These are phyloP conservation scores for Rana temporaria DNA, from an alignment of 2,113 vertebrate genomes.

Conservation along the genomic window DNA sequence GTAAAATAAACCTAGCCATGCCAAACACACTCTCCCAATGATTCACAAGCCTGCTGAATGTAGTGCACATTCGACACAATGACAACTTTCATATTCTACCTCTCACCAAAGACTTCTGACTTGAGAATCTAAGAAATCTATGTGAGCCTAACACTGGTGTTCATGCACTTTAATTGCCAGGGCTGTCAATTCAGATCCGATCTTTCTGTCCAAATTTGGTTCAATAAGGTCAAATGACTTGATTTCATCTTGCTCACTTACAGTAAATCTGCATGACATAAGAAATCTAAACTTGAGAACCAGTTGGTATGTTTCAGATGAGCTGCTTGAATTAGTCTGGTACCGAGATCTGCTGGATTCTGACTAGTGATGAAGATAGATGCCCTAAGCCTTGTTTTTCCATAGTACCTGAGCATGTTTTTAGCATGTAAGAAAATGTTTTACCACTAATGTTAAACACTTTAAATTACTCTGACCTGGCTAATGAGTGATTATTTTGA, in stretches of 20 bases:
- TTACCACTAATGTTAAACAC: too few species aligned
- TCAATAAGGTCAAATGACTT: background rate
- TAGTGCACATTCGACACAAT: too few species aligned
- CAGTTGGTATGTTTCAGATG: background rate
- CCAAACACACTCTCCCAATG: too few species aligned
- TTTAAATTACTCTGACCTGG: background rate
- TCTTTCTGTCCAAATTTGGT: background rate
- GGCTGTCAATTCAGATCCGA: background rate
- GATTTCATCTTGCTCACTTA: background rate
- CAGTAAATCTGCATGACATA: background rate
- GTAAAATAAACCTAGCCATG: too few species aligned
- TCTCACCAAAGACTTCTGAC: too few species aligned
- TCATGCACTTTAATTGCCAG: background rate
- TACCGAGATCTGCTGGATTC: background rate
- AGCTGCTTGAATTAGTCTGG: background rate
- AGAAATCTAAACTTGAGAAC: background rate
- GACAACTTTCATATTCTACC: too few species aligned
- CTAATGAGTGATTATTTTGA: background rate
- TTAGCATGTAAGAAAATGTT: background rate
- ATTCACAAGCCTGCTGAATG: too few species aligned
- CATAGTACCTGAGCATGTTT: background rate
- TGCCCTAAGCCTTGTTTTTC: background rate
- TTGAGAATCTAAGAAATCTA: background rate
- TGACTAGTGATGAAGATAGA: background rate
- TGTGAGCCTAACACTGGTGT: background rate